Evolutionary conservation across 2,797 vertebrate species (phyloP), one percentile per base, ranked within the genome.

Genomic region (Lepilemur septentrionalis): DNA sequence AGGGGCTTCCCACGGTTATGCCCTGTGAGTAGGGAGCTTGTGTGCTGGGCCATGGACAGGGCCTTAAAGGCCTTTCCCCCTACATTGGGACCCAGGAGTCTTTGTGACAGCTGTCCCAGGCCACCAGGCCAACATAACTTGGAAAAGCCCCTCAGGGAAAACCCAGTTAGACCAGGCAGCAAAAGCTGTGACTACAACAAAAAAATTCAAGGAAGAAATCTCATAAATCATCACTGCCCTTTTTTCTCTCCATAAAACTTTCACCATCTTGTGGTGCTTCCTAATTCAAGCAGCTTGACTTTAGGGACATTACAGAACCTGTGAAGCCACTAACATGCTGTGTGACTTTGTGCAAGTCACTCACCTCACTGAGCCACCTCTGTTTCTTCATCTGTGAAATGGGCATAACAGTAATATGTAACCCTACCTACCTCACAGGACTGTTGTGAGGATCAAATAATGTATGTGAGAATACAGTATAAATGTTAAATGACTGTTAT

Each of bases 361-460:
- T 81, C 76, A 41, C 88, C 89, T 95, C 95, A 84, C 96, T 96
- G 93, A 98, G 96, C 94, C 97, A 92, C 86, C 48, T 93, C 94
- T 35, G 32, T 92, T 89, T 97, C 89, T 95, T 94, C 93, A 91
- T 94, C 94, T 96, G 95, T 90, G 95, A 97, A 96, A 97, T 92
- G 80, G 86, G 65, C 65, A 1, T 90, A 94, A 95, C 50, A 94
- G 72, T 95, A 96, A 96, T 35, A 89, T 55, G 38, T 97, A 97
- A 97, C 93, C 92, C 95, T 90, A 96, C 94, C 97, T 98, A 97
- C 97, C 97, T 98, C 97, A 97, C 96, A 97, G 96, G 95, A 94
- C 93, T 96, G 94, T 97, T 97, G 97, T 98, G 97, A 97, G 97
- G 97, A 96, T 82, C 97, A 94, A 91, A 93, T 95, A 75, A 96